Evolutionary conservation across 2,797 vertebrate genomes (phyloP).

Genomic region (Rhinogobio ventralis): DNA sequence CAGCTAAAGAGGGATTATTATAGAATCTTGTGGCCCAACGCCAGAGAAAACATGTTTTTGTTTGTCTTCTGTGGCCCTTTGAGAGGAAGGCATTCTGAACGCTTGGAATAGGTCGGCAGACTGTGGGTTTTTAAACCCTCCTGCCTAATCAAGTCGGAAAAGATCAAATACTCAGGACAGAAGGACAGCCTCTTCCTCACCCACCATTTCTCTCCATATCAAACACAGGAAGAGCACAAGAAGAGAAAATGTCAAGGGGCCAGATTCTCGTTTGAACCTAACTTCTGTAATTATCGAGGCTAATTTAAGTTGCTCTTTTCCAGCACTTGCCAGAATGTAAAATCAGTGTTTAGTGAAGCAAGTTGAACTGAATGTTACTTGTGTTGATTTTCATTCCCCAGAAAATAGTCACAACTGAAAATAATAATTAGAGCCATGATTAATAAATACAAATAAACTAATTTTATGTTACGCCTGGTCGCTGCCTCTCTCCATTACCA

Average conservation of each 20-base stretch:
- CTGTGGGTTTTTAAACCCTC: slow-evolving; percentile 24
- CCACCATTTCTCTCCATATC: slow-evolving; percentile 31
- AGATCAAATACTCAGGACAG: slow-evolving; percentile 23
- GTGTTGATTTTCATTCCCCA: neutral
- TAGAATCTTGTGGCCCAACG: slow-evolving; percentile 41
- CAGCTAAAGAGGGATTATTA: slow-evolving; percentile 53
- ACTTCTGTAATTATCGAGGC: slow-evolving; percentile 42
- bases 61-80: slow-evolving; percentile 38
- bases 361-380: slow-evolving; percentile 14
- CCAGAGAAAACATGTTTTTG: slow-evolving; percentile 48
- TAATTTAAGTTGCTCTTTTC: slow-evolving; percentile 39
- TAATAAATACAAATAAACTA: slow-evolving; percentile 10
- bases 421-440: neutral
- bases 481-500: neutral
- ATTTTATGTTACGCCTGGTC: neutral
- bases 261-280: slow-evolving; percentile 36
- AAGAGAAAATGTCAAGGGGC: slow-evolving; percentile 34
- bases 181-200: slow-evolving; percentile 24
- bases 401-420: neutral
- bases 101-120: slow-evolving; percentile 30
- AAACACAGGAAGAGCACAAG: slow-evolving; percentile 39
- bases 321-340: slow-evolving; percentile 6
- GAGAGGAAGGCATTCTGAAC: slow-evolving; percentile 23
- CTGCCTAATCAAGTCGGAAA: slow-evolving; percentile 27
- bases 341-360: slow-evolving; percentile 9